Percentiles rank a stretch among this genome's conserved stretches.
These are phyloP conservation scores for Zaprionus kolodkinae DNA, from an alignment of 1,140 invertebrate genomes.

Conservation along the genomic window DNA sequence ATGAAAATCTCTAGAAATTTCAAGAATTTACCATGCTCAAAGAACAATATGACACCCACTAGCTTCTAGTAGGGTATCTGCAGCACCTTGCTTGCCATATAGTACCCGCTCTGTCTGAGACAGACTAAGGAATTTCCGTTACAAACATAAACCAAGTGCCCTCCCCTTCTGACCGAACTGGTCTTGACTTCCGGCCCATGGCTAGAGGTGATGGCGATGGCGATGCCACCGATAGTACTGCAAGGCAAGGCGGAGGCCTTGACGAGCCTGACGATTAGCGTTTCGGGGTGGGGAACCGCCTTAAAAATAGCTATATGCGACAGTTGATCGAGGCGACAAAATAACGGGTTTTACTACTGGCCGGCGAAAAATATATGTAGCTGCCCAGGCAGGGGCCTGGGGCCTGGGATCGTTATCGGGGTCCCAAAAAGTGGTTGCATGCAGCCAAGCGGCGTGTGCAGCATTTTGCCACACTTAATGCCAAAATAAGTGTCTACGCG, in stretches of 20 bases:
- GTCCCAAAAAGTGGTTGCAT: constrained; percentile 31
- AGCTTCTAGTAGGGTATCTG: neutral
- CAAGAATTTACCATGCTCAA: neutral
- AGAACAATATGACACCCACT: neutral
- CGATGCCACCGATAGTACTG: constrained; percentile 12
- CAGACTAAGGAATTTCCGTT: constrained; percentile 57
- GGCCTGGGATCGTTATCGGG: constrained; percentile 15
- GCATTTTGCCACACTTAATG: constrained; percentile 35
- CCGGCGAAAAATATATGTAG: too few relatives aligned
- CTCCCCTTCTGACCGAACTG: constrained; percentile 39
- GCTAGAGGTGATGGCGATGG: neutral
- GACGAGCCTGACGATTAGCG: constrained; percentile 33
- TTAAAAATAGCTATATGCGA: constrained; percentile 65
- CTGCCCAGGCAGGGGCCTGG: neutral
- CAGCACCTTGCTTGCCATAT: constrained; percentile 30
- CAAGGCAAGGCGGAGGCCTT: constrained; percentile 56
- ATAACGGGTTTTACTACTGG: constrained; percentile 59
- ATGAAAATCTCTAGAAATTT: neutral
- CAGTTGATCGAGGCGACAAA: constrained; percentile 49
- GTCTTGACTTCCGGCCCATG: constrained; percentile 68
- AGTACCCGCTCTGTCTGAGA: constrained; percentile 37
- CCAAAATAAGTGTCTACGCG: constrained; percentile 29
- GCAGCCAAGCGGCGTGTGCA: too few relatives aligned
- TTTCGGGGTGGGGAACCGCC: constrained; percentile 30
- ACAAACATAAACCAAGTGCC: constrained; percentile 44